Evolutionary conservation across 2,888 invertebrate genomes (phyloP).

Genomic region (Caenorhabditis zanzibari): DNA sequence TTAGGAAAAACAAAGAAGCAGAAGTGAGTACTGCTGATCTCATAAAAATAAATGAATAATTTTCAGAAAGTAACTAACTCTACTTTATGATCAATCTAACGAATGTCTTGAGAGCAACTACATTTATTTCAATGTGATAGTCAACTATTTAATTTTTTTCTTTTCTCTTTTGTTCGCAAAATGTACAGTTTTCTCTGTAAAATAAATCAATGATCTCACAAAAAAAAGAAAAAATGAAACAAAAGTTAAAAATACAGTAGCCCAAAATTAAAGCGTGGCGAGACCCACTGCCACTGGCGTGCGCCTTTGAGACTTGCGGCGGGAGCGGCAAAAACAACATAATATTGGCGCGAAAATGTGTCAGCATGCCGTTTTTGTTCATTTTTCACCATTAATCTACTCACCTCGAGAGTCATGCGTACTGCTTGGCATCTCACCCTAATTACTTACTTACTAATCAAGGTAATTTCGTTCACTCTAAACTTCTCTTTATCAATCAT

Average conservation of each 20-base stretch:
- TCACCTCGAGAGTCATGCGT: slow-evolving; percentile 58
- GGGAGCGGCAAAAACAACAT: slow-evolving; percentile 4
- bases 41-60: not conserved
- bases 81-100: not conserved
- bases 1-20: slow-evolving; percentile 35
- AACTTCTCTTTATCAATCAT: not conserved
- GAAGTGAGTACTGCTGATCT: not conserved
- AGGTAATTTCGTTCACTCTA: slow-evolving; percentile 9
- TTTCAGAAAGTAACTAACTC: slow-evolving; percentile 12
- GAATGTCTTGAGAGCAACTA: not conserved
- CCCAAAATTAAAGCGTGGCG: slow-evolving; percentile 11
- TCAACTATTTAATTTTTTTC: not conserved
- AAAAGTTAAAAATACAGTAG: too few relatives aligned
- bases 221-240: too few relatives aligned
- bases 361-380: slow-evolving; percentile 1
- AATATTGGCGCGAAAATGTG: not conserved
- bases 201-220: too few relatives aligned
- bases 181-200: too few relatives aligned
- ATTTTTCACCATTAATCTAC: slow-evolving; percentile 20
- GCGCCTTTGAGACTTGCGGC: slow-evolving; percentile 6
- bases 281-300: not conserved
- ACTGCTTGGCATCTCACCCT: slow-evolving; percentile 48
- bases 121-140: not conserved
- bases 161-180: too few relatives aligned
- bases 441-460: slow-evolving; percentile 47